These are phyloP conservation scores for Opisthograptis luteolata DNA, from an alignment of 2,888 invertebrate species.

Conservation along the genomic window DNA sequence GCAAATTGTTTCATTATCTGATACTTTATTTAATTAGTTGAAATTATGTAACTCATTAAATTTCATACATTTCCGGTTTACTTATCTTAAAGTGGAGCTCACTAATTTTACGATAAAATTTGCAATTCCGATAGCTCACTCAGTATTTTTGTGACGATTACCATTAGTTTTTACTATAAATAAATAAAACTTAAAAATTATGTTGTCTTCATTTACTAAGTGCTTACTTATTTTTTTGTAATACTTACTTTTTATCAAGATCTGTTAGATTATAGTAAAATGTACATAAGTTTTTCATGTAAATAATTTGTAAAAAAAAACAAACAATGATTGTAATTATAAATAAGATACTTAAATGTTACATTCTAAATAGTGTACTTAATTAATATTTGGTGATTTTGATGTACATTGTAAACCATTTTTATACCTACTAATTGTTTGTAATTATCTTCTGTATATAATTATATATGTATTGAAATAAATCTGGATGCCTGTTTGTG, in stretches of 20 bases:
- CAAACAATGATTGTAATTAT: neutral
- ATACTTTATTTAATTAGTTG: no score
- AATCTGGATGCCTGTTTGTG: slow-evolving; percentile 11
- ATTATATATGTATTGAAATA: slow-evolving; percentile 4
- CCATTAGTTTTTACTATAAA: slow-evolving; percentile 59
- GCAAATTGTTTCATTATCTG: slow-evolving; percentile 10
- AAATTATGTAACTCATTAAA: no score
- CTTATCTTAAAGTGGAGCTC: no score
- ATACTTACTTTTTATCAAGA: slow-evolving; percentile 47
- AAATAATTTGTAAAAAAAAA: slow-evolving; percentile 44
- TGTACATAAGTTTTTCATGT: slow-evolving; percentile 45
- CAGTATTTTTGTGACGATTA: slow-evolving; percentile 61
- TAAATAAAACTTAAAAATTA: slow-evolving; percentile 2
- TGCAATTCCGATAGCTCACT: neutral
- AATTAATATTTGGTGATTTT: slow-evolving; percentile 23
- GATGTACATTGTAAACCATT: slow-evolving; percentile 17
- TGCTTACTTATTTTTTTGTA: slow-evolving; percentile 6
- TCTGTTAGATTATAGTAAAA: slow-evolving; percentile 68
- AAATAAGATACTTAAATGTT: slow-evolving; percentile 37
- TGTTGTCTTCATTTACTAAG: neutral
- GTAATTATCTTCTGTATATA: slow-evolving; percentile 5
- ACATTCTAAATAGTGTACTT: slow-evolving; percentile 27
- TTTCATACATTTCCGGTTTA: no score
- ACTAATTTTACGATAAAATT: no score
- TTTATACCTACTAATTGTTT: slow-evolving; percentile 15